These are phyloP conservation scores for Harpagoxenus sublaevis DNA, from an alignment of 2,888 invertebrate species.

Conservation along the genomic window DNA sequence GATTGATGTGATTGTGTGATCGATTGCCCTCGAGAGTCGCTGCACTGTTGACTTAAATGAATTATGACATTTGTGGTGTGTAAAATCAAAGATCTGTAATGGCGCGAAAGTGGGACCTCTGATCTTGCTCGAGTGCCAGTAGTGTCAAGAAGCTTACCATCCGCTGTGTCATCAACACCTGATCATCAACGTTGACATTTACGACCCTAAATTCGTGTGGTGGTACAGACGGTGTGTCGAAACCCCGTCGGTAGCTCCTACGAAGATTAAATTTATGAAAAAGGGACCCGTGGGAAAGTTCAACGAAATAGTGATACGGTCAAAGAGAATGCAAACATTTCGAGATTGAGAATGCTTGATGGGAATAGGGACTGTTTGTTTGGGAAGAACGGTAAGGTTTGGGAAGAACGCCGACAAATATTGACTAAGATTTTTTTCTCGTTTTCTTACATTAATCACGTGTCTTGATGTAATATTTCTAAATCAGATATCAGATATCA, in stretches of 20 bases:
- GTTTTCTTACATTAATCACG: not conserved
- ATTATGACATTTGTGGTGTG: not conserved
- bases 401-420: not conserved
- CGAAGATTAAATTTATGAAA: not conserved
- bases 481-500: not conserved
- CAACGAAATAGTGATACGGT: not conserved
- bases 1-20: not conserved
- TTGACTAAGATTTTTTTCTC: not conserved
- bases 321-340: conserved; percentile 21
- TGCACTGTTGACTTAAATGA: not conserved
- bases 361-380: not conserved
- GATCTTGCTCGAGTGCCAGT: conserved; percentile 81
- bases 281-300: conserved; percentile 7
- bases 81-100: conserved; percentile 77
- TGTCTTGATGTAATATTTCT: not conserved
- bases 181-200: conserved; percentile 76
- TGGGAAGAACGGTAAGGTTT: not conserved
- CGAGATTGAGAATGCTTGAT: not conserved
- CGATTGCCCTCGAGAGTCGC: not conserved
- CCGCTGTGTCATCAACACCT: conserved; percentile 81
- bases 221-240: conserved; percentile 71
- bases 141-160: conserved; percentile 81
- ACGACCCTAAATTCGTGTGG: conserved; percentile 80
- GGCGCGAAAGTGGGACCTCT: conserved; percentile 79
- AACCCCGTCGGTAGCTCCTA: conserved; percentile 11